Percentiles rank a stretch among this genome's conserved stretches.
phyloP scores from a whole-genome alignment of 2,113 vertebrate species.

The Eonycteris spelaea region DNA sequence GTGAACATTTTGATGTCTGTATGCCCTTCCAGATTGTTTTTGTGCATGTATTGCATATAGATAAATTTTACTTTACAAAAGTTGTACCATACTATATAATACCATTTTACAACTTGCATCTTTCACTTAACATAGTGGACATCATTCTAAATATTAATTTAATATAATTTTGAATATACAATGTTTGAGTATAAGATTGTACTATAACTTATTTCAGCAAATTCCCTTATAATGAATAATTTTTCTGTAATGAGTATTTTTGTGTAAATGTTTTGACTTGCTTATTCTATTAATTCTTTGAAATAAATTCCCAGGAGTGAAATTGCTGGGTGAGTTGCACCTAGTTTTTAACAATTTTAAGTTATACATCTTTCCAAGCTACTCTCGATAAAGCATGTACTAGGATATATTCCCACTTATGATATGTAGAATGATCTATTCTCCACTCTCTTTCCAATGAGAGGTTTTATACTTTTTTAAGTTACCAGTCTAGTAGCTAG shows the following conservation, averaged over 20 bases:
- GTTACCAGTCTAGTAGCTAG: background rate
- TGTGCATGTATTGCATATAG: background rate
- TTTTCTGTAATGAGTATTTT: background rate
- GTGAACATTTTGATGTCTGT: background rate
- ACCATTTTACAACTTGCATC: background rate
- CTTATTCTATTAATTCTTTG: background rate
- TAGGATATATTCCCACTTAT: background rate
- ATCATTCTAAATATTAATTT: constrained; percentile 25
- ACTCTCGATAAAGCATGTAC: background rate
- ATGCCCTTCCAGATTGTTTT: background rate
- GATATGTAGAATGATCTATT: background rate
- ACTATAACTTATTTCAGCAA: background rate
- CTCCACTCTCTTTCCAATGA: background rate
- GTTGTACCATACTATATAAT: background rate
- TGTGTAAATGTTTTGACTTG: background rate
- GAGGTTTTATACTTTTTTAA: background rate
- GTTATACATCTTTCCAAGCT: background rate
- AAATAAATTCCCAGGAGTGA: background rate
- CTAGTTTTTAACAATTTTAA: background rate
- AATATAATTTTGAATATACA: background rate
- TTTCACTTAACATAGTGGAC: background rate
- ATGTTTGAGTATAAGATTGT: background rate
- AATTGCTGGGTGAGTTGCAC: background rate
- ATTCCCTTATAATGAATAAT: background rate
- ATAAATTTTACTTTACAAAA: background rate